A percentile compares a stretch with the other conserved stretches of the same genome.
Conservation (phyloP, 64 coral and sea anemone genomes). For the Porites australiensis region DNA sequence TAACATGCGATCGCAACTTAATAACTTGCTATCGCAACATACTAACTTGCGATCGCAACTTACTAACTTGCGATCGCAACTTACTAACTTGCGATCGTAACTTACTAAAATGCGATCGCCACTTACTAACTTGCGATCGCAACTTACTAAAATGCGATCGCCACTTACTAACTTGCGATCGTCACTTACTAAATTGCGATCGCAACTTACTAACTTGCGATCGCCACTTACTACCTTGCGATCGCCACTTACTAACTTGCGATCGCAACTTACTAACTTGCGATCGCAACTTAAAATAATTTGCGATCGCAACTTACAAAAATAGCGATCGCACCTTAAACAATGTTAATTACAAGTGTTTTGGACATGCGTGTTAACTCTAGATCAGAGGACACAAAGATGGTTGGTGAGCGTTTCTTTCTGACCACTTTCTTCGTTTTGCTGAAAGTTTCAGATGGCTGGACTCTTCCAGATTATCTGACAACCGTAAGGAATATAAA, state of each 20-base stretch:
- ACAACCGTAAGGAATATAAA: not conserved
- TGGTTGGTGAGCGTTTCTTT: conserved; percentile 23
- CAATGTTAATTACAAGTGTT: not conserved
- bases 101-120: not conserved
- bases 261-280: conserved; percentile 51
- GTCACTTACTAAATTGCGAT: no score
- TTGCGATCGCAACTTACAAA: no score
- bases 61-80: conserved; percentile 33
- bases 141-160: conserved; percentile 34
- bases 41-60: not conserved
- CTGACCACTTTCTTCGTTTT: conserved; percentile 5
- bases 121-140: conserved; percentile 10
- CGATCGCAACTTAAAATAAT: conserved; percentile 27
- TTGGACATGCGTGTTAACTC: conserved; percentile 12
- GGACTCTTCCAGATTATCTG: conserved; percentile 3
- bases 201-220: no score
- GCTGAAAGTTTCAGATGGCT: conserved; percentile 5
- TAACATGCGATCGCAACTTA: no score
- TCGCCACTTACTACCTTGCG: no score
- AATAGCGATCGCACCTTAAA: no score
- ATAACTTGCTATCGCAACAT: conserved; percentile 45
- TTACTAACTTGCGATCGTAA: conserved; percentile 51
- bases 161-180: conserved; percentile 40
- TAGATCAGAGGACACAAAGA: not conserved
- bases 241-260: not conserved